These are phyloP conservation scores for Muntiacus muntjak DNA, from an alignment of 2,113 vertebrate species.

Conservation along the genomic window DNA sequence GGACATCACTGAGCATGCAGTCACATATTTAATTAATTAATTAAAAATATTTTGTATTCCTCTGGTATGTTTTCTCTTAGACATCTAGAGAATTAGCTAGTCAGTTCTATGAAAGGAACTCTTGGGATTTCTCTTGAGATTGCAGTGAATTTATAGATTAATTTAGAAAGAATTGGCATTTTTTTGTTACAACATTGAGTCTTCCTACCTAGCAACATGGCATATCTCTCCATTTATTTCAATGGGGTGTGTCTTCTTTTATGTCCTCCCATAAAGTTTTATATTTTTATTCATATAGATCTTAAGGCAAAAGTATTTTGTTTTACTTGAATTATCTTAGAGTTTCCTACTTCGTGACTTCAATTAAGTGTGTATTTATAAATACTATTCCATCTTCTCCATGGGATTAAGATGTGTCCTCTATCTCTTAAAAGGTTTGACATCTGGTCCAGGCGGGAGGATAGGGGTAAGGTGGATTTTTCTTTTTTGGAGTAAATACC, in stretches of 20 bases:
- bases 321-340: not conserved
- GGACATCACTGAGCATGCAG: not conserved
- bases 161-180: not conserved
- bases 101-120: not conserved
- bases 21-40: not conserved
- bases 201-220: not conserved
- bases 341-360: not conserved
- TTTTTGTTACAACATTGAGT: not conserved
- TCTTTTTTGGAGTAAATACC: slow-evolving; percentile 16
- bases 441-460: not conserved
- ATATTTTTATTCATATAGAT: slow-evolving; percentile 2
- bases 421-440: not conserved
- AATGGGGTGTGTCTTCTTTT: not conserved
- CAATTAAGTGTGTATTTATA: not conserved
- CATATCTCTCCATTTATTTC: not conserved
- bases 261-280: not conserved
- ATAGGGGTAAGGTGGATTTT: not conserved
- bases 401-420: not conserved
- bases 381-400: not conserved
- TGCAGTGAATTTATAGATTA: not conserved
- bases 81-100: not conserved
- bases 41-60: not conserved
- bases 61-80: not conserved
- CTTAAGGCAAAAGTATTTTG: slow-evolving; percentile 20
- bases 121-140: not conserved